These are phyloP conservation scores for Borostomias antarcticus DNA, from an alignment of 2,797 vertebrate genomes.

Conservation along the genomic window DNA sequence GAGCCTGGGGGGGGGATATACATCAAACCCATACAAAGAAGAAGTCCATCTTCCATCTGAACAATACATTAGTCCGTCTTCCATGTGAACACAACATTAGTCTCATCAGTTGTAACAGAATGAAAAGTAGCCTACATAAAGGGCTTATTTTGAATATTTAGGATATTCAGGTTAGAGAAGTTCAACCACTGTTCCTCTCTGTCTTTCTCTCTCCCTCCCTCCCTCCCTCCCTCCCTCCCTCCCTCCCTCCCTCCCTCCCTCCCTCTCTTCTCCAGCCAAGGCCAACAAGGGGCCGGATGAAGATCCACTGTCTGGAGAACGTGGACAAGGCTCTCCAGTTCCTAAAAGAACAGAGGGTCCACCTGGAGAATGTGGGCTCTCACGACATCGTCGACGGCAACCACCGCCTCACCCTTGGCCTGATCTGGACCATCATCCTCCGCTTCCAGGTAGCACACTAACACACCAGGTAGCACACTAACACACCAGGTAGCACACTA, in stretches of 20 bases:
- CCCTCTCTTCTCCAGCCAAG: constrained; percentile 74
- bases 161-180: background rate
- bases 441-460: constrained; percentile 87
- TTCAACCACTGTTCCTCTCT: background rate
- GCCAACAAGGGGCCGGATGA: constrained; percentile 90
- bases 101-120: background rate
- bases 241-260: background rate
- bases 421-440: constrained; percentile 95
- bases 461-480: background rate
- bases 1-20: too few species aligned
- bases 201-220: background rate
- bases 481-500: too few species aligned
- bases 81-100: too few species aligned
- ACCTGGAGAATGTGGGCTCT: constrained; percentile 94
- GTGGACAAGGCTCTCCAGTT: constrained; percentile 95
- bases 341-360: constrained; percentile 92
- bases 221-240: background rate
- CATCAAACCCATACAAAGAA: too few species aligned
- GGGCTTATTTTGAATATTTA: background rate
- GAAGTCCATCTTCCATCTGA: too few species aligned
- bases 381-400: constrained; percentile 96
- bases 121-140: background rate
- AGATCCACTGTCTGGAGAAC: constrained; percentile 94
- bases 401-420: constrained; percentile 90
- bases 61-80: too few species aligned